Evolutionary conservation across 2,888 invertebrate species (phyloP).

Genomic region (Elegia similella): DNA sequence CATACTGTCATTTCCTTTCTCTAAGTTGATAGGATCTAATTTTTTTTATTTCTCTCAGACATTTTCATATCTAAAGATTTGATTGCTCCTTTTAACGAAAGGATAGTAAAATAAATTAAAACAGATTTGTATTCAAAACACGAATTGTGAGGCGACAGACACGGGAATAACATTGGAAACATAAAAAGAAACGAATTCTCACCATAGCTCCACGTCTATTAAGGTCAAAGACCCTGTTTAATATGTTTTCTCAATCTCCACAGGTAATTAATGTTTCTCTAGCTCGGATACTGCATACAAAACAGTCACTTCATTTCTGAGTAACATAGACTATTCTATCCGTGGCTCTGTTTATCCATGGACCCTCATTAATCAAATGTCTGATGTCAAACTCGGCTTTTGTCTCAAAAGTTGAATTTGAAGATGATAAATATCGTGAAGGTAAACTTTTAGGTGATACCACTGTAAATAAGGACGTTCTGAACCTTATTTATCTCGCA

Average conservation of each 20-base stretch:
- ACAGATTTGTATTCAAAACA: constrained; percentile 1
- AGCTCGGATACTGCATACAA: constrained; percentile 57
- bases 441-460: no score
- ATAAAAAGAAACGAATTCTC: constrained; percentile 34
- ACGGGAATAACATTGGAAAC: constrained; percentile 3
- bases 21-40: neutral
- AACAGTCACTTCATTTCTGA: constrained; percentile 29
- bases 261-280: constrained; percentile 63
- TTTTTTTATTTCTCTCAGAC: neutral
- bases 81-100: constrained; percentile 1
- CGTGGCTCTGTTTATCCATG: neutral
- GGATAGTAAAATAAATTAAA: constrained; percentile 3
- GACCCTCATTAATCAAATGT: constrained; percentile 4
- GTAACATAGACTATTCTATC: neutral
- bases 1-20: no score
- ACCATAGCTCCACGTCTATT: constrained; percentile 54
- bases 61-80: neutral
- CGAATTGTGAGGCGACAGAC: neutral
- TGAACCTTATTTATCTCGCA: no score
- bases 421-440: constrained; percentile 4
- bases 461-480: no score
- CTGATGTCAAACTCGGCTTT: constrained; percentile 2
- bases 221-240: constrained; percentile 67
- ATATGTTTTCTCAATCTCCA: constrained; percentile 55
- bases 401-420: constrained; percentile 9